phyloP scores from a whole-genome alignment of 2,797 vertebrate species.

The Natrix natrix region DNA sequence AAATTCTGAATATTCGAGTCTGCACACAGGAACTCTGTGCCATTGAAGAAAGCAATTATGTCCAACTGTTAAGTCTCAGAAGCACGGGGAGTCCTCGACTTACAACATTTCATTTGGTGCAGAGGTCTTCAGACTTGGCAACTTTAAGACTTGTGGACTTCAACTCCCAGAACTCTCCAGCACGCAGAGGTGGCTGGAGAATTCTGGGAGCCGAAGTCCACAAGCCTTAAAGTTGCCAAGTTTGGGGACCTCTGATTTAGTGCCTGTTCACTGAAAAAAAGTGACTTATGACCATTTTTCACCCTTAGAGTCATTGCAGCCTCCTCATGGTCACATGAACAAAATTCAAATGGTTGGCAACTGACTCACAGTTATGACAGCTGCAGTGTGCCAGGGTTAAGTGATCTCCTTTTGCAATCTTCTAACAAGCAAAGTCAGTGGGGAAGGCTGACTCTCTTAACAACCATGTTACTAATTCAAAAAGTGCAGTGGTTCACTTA shows the following conservation, averaged over 20 bases:
- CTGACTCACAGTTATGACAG: neutral
- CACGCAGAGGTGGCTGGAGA: too few relatives aligned
- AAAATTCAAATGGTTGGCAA: neutral
- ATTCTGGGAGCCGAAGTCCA: too few relatives aligned
- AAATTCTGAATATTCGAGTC: neutral
- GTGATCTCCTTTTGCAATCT: neutral
- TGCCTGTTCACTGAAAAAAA: neutral
- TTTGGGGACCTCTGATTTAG: neutral
- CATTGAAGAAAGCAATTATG: neutral
- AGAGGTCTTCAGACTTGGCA: too few relatives aligned
- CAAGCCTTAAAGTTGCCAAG: too few relatives aligned
- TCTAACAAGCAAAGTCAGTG: neutral
- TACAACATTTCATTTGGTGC: neutral
- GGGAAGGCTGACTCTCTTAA: neutral
- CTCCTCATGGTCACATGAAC: neutral
- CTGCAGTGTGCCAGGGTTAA: neutral
- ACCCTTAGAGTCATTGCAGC: neutral
- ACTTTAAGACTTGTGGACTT: too few relatives aligned
- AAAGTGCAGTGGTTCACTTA: neutral
- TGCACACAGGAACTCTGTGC: neutral
- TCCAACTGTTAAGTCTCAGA: neutral
- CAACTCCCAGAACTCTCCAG: too few relatives aligned
- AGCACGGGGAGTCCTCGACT: neutral
- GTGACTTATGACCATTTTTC: neutral
- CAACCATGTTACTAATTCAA: neutral